Evolutionary conservation across 2,888 invertebrate species (phyloP).

Genomic region (Phragmatobia fuliginosa): DNA sequence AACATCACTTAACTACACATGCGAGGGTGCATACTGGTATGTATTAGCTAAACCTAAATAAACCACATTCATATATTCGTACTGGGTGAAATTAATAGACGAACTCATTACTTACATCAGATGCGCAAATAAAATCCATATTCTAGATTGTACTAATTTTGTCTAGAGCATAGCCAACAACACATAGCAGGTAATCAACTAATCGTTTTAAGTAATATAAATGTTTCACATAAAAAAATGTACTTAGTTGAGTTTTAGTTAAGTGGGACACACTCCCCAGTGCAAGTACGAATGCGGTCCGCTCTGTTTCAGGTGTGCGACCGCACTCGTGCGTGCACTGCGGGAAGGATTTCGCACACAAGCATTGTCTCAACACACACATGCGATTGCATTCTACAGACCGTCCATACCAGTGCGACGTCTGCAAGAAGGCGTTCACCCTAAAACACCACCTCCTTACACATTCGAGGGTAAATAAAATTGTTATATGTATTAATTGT

Average conservation of each 20-base stretch:
- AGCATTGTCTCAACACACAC: conserved; percentile 93
- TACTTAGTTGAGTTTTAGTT: too few relatives aligned
- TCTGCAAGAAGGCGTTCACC: conserved; percentile 94
- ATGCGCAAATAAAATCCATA: not conserved
- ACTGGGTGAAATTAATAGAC: not conserved
- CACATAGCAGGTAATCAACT: not conserved
- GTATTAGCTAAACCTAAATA: conserved; percentile 27
- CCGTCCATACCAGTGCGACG: conserved; percentile 91
- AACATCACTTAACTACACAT: conserved; percentile 94
- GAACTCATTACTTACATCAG: too few relatives aligned
- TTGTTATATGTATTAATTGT: conserved; percentile 26
- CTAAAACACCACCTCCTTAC: conserved; percentile 93
- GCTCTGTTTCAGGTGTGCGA: conserved; percentile 87
- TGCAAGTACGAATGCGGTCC: conserved; percentile 51
- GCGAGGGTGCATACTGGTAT: conserved; percentile 92
- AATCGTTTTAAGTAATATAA: too few relatives aligned
- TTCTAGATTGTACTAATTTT: not conserved
- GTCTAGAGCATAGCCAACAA: not conserved
- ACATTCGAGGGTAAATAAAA: conserved; percentile 89
- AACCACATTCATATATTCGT: not conserved
- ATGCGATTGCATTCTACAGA: conserved; percentile 91
- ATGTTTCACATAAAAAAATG: too few relatives aligned
- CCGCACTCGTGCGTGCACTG: conserved; percentile 91
- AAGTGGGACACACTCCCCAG: conserved; percentile 19
- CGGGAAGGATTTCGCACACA: conserved; percentile 92